A percentile compares a stretch with the other conserved stretches of the same genome.
Evolutionary conservation across 2,888 invertebrate species (phyloP).

Genomic region (Temnothorax ravouxi): DNA sequence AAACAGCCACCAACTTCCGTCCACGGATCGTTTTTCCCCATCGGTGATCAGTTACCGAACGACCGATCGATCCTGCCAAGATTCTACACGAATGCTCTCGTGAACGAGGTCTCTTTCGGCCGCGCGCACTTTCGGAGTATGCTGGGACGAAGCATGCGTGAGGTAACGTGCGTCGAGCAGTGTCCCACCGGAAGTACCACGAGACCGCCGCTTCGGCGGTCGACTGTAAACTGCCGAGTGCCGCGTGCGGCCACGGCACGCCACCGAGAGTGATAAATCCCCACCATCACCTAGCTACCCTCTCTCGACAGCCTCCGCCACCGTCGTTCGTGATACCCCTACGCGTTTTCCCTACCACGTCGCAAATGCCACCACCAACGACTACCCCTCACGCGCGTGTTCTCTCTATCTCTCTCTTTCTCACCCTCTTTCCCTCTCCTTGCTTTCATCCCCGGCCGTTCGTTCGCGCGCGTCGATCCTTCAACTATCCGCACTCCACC

Average conservation of each 20-base stretch:
- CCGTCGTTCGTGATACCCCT: constrained; percentile 44
- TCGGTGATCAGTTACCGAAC: constrained; percentile 1
- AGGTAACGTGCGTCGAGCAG: not conserved
- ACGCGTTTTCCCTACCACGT: constrained; percentile 47
- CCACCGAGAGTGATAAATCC: constrained; percentile 81
- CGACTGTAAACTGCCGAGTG: constrained; percentile 86
- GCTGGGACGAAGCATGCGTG: not conserved
- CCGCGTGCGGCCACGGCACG: constrained; percentile 85
- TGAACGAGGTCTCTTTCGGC: not conserved
- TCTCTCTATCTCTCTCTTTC: constrained; percentile 36
- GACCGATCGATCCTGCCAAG: not conserved
- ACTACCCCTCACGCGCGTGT: constrained; percentile 51
- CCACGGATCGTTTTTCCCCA: constrained; percentile 22
- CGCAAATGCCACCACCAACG: constrained; percentile 45
- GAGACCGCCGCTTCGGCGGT: constrained; percentile 81
- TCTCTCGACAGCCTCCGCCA: constrained; percentile 17
- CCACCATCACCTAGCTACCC: constrained; percentile 62
- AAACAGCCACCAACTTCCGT: constrained; percentile 67
- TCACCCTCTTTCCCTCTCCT: not conserved
- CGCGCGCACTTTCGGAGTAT: not conserved
- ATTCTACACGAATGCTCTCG: not conserved
- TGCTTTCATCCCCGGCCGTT: constrained; percentile 35
- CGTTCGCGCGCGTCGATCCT: constrained; percentile 60
- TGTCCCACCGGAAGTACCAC: constrained; percentile 50
- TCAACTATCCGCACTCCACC: constrained; percentile 60